Evolutionary conservation across 2,797 vertebrate species (phyloP).

Genomic region (Chrysocyon brachyurus): DNA sequence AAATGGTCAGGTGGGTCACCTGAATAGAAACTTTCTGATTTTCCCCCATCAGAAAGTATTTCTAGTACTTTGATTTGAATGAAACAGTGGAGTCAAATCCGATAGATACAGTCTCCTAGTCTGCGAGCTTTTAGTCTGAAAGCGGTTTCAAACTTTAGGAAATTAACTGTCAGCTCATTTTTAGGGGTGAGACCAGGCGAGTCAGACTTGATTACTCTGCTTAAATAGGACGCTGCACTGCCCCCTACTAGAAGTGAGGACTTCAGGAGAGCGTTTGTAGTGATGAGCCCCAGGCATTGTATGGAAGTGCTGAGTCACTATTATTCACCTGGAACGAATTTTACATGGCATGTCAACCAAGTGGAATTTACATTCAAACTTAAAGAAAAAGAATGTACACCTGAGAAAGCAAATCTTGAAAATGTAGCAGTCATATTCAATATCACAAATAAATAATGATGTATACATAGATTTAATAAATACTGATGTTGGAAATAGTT

Average conservation of each 20-base stretch:
- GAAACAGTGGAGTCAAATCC: not conserved
- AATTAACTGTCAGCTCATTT: conserved; percentile 40
- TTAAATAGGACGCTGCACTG: not conserved
- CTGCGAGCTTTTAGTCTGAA: not conserved
- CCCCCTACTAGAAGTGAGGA: not conserved
- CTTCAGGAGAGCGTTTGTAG: not conserved
- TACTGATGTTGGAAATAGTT: conserved; percentile 10
- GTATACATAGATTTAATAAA: not conserved
- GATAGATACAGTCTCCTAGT: not conserved
- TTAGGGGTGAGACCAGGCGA: not conserved
- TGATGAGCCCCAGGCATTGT: not conserved
- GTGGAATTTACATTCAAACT: not conserved
- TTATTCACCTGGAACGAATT: not conserved
- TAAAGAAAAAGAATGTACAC: not conserved
- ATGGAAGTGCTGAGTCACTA: not conserved
- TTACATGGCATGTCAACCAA: not conserved
- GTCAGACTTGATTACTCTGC: not conserved
- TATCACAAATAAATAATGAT: not conserved
- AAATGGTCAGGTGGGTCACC: not conserved
- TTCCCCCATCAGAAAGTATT: not conserved
- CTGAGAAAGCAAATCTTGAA: conserved; percentile 23
- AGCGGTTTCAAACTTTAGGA: not conserved
- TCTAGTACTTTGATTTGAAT: not conserved
- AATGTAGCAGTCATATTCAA: not conserved
- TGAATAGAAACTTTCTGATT: not conserved